phyloP scores from a whole-genome alignment of 2,113 vertebrate species.

The Verasper variegatus region DNA sequence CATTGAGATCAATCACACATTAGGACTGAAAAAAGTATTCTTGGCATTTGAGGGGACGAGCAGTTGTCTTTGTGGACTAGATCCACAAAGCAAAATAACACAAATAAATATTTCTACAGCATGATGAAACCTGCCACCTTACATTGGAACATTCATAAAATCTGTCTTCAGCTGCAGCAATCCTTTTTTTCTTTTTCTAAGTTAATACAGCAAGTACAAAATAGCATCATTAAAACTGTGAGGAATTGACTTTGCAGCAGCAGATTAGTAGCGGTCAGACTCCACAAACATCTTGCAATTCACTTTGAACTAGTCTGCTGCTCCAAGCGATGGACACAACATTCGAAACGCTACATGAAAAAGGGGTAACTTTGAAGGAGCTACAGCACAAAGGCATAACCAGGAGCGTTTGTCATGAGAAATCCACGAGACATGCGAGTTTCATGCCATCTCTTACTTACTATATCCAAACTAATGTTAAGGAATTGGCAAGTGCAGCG shows the following conservation, averaged over 20 bases:
- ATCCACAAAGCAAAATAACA: background rate
- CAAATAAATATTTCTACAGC: background rate
- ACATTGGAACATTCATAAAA: conserved; percentile 18
- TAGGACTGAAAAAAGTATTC: background rate
- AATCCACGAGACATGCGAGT: no score
- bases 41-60: background rate
- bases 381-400: no score
- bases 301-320: no score
- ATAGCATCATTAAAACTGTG: conserved; percentile 28
- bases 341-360: no score
- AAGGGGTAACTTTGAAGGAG: no score
- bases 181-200: conserved; percentile 22
- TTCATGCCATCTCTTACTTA: no score
- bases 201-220: conserved; percentile 1
- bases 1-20: conserved; percentile 8
- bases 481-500: no score
- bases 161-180: background rate
- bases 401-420: no score
- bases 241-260: conserved; percentile 13
- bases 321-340: no score
- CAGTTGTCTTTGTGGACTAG: background rate
- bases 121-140: conserved; percentile 34
- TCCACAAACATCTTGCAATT: background rate
- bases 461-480: no score
- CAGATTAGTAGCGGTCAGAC: conserved; percentile 27